Percentiles rank a stretch among this genome's conserved stretches.
Evolutionary conservation across 2,113 vertebrate species (phyloP).

Genomic region (Neotragus moschatus): DNA sequence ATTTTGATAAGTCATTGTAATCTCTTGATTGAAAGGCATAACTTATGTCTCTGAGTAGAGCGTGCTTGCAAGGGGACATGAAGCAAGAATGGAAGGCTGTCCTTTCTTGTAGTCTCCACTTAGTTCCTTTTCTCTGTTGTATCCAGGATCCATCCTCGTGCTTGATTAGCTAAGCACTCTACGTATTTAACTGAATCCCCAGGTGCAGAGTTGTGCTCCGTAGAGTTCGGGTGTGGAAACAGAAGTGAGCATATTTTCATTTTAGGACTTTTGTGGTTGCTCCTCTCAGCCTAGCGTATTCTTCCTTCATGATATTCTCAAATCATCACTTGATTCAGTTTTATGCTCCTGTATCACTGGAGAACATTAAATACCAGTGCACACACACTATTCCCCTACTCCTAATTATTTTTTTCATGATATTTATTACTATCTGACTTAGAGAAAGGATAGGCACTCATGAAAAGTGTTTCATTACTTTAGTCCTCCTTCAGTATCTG

Average conservation of each 20-base stretch:
- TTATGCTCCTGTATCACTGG: not conserved
- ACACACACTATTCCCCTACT: not conserved
- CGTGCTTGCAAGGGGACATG: not conserved
- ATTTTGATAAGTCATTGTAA: not conserved
- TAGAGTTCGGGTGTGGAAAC: not conserved
- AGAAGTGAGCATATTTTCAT: not conserved
- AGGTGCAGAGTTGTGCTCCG: not conserved
- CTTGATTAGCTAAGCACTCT: not conserved
- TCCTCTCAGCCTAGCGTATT: not conserved
- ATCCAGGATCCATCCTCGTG: not conserved
- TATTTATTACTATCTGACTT: not conserved
- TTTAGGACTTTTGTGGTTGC: not conserved
- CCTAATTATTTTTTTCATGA: not conserved
- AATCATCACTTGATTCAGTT: not conserved
- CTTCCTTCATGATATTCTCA: not conserved
- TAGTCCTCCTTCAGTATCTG: not conserved
- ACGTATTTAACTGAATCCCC: not conserved
- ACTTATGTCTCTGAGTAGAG: not conserved
- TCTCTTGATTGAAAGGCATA: not conserved
- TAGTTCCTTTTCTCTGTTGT: not conserved
- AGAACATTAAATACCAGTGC: not conserved
- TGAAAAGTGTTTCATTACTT: not conserved
- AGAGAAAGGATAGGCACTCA: not conserved
- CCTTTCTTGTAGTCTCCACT: not conserved
- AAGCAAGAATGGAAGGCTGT: not conserved